Evolutionary conservation across 2,888 invertebrate genomes (phyloP), one percentile per base, ranked within the genome.

Genomic region (Papilio elwesi): DNA sequence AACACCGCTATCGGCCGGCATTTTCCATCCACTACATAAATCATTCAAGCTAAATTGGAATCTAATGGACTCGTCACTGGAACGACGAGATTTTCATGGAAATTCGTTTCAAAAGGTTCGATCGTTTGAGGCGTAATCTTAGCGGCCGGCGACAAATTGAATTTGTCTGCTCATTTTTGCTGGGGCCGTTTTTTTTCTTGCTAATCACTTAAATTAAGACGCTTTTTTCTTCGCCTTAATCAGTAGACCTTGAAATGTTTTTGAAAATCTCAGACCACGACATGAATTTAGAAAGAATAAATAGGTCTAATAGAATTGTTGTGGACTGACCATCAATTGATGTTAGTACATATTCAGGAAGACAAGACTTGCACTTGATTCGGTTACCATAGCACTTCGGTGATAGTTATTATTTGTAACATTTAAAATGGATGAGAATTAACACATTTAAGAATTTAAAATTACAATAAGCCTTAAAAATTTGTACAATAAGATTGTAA

Each of bases 41-140:
- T 69, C 59, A 69, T 62, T 69, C 62, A 69, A 49, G 15, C 69
- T 62, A 52, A 69, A 69, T 69, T 69, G 69, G 15, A 69, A 52
- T 69, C 51, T 62, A 69, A 69, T 69, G 69, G 69, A 63, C 69
- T 69, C 69, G 69, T 69, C 69, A 52, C 62, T 59, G 59, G 15
- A 69, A 63, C 69, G 51, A 16, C 62, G 69, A 63, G 38, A 62
- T 69, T 69, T 52, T 69, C 59, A 62, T 62, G 49, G 62, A 62
- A 69, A 52, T 52, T 69, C 62, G n/a, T 62, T 69, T 69, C 15
- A 69, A 69, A 68, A 69, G 69, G 62, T 63, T 62, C 36, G 43
- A 62, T 62, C 62, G 52, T 69, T 69, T 63, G 15, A 47, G 9
- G 12, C 16, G 10, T 59, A 59, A 63, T 69, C 36, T 68, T 51